phyloP scores from a whole-genome alignment of 2,888 invertebrate genomes.

The Drosophila stalkeri region DNA sequence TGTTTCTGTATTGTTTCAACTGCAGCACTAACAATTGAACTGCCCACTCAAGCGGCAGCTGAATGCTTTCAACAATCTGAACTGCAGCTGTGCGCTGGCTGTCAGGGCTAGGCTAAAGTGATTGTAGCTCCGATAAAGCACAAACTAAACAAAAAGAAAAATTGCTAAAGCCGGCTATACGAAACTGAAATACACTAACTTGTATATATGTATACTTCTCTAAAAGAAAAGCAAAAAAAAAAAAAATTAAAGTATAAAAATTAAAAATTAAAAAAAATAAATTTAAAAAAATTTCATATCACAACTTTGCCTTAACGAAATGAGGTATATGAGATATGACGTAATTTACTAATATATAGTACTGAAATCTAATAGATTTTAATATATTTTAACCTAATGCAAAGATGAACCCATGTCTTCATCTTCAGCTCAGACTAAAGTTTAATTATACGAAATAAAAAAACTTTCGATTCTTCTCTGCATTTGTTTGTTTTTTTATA shows the following conservation, averaged over 20 bases:
- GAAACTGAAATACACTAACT: constrained; percentile 4
- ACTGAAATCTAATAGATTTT: not conserved
- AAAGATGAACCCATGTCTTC: not conserved
- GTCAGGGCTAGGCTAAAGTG: constrained; percentile 75
- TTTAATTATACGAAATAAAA: too few species aligned
- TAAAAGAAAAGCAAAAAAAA: not conserved
- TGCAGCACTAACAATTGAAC: constrained; percentile 58
- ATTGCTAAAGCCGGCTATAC: not conserved
- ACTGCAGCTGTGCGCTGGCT: constrained; percentile 55
- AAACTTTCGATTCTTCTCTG: not conserved
- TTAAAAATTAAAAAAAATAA: too few species aligned
- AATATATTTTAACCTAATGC: not conserved
- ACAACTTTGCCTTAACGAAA: not conserved
- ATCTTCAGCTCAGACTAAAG: not conserved
- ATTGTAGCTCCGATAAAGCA: constrained; percentile 47
- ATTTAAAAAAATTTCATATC: too few species aligned
- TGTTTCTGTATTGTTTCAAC: constrained; percentile 29
- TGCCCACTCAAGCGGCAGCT: constrained; percentile 52
- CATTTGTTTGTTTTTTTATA: too few species aligned
- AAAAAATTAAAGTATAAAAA: too few species aligned
- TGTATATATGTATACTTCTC: not conserved
- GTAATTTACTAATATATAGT: not conserved
- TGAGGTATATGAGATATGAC: not conserved
- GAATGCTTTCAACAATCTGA: constrained; percentile 25
- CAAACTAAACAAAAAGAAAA: constrained; percentile 10